Evolutionary conservation across 2,888 invertebrate genomes (phyloP).

Genomic region (Argyresthia albistria): DNA sequence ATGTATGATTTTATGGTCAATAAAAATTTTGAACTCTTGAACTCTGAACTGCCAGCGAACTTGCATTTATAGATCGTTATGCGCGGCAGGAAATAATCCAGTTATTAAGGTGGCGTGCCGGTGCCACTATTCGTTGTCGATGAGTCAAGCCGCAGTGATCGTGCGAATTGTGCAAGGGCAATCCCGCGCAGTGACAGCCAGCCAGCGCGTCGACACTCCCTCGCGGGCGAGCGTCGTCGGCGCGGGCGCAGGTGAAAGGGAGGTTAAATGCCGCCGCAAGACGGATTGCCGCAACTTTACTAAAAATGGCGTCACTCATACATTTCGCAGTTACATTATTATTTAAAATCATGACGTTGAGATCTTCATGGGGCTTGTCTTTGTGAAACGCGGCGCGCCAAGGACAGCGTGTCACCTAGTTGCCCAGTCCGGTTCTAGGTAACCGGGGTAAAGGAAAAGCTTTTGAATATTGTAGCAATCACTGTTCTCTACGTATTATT

Average conservation of each 20-base stretch:
- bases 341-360: conserved; percentile 35
- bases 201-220: conserved; percentile 44
- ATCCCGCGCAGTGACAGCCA: conserved; percentile 19
- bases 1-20: too few species aligned
- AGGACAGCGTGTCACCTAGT: conserved; percentile 16
- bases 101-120: not conserved
- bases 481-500: too few species aligned
- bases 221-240: conserved; percentile 20
- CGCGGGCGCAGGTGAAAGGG: conserved; percentile 53
- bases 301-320: conserved; percentile 68
- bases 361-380: conserved; percentile 21
- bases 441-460: too few species aligned
- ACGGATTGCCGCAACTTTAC: conserved; percentile 61
- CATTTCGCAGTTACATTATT: conserved; percentile 52
- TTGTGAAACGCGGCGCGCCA: conserved; percentile 19
- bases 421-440: too few species aligned
- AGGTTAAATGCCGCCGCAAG: conserved; percentile 52
- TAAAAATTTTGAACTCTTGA: too few species aligned
- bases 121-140: conserved; percentile 1
- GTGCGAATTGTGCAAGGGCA: conserved; percentile 2
- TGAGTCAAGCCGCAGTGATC: conserved; percentile 3
- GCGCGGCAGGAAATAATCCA: not conserved
- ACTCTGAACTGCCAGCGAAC: too few species aligned
- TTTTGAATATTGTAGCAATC: too few species aligned
- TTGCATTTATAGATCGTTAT: too few species aligned